These are phyloP conservation scores for Drosophila setifemur DNA, from an alignment of 1,140 invertebrate genomes.

Conservation along the genomic window DNA sequence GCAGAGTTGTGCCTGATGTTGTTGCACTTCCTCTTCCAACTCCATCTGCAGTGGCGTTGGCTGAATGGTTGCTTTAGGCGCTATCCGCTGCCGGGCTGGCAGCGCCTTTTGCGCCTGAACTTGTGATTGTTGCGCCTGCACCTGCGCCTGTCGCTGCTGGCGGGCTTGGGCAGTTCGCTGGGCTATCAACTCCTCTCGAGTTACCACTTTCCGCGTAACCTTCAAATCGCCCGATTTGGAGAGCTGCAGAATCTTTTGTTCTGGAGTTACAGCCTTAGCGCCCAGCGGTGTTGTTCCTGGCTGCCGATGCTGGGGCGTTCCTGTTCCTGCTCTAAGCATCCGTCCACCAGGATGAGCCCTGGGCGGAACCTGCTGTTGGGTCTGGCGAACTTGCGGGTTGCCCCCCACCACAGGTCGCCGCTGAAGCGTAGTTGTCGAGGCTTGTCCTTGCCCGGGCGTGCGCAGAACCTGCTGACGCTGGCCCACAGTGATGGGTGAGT, in stretches of 20 bases:
- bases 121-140: slow-evolving; percentile 43
- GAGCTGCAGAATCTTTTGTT: slow-evolving; percentile 78
- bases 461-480: slow-evolving; percentile 61
- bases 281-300: not conserved
- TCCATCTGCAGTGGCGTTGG: slow-evolving; percentile 43
- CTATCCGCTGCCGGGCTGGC: slow-evolving; percentile 53
- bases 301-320: slow-evolving; percentile 32
- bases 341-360: slow-evolving; percentile 18
- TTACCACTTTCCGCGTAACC: slow-evolving; percentile 79
- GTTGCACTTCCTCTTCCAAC: slow-evolving; percentile 53
- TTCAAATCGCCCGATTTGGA: slow-evolving; percentile 80
- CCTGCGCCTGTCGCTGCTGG: slow-evolving; percentile 54
- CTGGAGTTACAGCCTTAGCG: slow-evolving; percentile 66
- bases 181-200: slow-evolving; percentile 62
- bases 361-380: slow-evolving; percentile 9
- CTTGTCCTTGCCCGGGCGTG: slow-evolving; percentile 39
- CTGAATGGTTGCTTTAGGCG: slow-evolving; percentile 19
- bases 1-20: slow-evolving; percentile 71
- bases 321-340: slow-evolving; percentile 29
- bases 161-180: slow-evolving; percentile 52
- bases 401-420: slow-evolving; percentile 29
- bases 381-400: slow-evolving; percentile 21
- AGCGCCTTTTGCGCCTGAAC: slow-evolving; percentile 52
- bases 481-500: slow-evolving; percentile 52
- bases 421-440: slow-evolving; percentile 7